These are phyloP conservation scores for Petrocephalus schoutedeni DNA, from an alignment of 2,797 vertebrate species.

Conservation along the genomic window DNA sequence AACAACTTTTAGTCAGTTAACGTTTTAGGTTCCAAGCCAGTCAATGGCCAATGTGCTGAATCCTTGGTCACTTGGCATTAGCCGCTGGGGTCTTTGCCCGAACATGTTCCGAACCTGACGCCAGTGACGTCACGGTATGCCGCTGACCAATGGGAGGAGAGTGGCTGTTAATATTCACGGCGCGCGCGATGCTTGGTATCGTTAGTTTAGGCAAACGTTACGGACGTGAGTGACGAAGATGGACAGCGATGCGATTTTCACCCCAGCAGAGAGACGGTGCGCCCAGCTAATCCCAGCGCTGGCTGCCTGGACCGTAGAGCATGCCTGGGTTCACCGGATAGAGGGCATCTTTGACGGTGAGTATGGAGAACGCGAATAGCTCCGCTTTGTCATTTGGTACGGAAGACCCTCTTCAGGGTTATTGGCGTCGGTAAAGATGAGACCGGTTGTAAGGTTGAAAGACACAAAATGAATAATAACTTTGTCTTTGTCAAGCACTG, in stretches of 20 bases:
- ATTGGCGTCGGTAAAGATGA: not conserved
- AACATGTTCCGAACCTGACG: not conserved
- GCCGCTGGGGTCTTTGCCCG: not conserved
- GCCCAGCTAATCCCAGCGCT: not conserved
- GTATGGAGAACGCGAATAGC: not conserved
- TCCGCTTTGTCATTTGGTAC: not conserved
- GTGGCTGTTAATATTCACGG: not conserved
- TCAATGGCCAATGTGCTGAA: not conserved
- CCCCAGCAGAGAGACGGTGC: not conserved
- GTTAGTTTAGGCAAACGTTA: no score
- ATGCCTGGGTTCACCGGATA: not conserved
- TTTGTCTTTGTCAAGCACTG: not conserved
- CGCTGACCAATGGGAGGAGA: not conserved
- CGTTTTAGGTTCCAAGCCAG: not conserved
- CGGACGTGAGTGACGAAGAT: not conserved
- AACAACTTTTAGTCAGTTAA: not conserved
- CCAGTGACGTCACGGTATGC: not conserved
- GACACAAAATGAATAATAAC: not conserved
- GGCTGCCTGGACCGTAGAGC: slow-evolving; percentile 5
- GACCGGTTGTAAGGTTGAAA: not conserved
- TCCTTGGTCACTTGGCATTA: not conserved
- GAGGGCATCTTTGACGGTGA: not conserved
- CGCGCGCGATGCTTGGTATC: not conserved
- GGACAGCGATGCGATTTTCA: not conserved
- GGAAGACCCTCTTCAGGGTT: not conserved